A percentile compares a stretch with the other conserved stretches of the same genome.
Conservation (phyloP, 2,797 vertebrate species). For the Bryconaethiops microstoma region DNA sequence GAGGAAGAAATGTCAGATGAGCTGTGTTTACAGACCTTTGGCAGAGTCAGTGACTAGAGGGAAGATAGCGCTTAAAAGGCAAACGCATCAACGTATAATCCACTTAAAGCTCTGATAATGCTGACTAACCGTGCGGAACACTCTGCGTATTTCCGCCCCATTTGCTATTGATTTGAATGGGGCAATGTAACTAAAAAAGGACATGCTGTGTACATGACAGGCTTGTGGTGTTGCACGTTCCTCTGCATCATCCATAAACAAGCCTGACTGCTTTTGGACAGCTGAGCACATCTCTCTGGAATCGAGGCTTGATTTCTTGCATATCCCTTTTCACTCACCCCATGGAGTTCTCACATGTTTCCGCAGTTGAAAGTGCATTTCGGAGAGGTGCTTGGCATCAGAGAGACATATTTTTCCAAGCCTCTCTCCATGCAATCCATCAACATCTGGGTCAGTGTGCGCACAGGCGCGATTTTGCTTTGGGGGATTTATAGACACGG, state of each 20-base stretch:
- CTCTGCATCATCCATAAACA: conserved; percentile 34
- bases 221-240: not conserved
- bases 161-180: conserved; percentile 1
- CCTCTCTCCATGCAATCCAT: conserved; percentile 50
- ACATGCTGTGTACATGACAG: conserved; percentile 4
- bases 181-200: conserved; percentile 17
- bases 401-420: conserved; percentile 45
- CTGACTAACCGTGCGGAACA: conserved; percentile 15
- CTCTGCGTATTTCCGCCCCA: not conserved
- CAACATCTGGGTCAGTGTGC: conserved; percentile 47
- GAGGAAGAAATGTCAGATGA: conserved; percentile 5
- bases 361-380: conserved; percentile 41
- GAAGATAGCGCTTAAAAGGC: not conserved
- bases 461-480: conserved; percentile 50
- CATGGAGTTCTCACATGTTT: conserved; percentile 43
- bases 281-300: conserved; percentile 62
- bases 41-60: conserved; percentile 40
- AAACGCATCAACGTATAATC: not conserved
- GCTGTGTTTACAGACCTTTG: conserved; percentile 45
- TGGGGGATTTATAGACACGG: conserved; percentile 67
- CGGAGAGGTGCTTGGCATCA: conserved; percentile 38
- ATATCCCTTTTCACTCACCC: conserved; percentile 51
- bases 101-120: conserved; percentile 4
- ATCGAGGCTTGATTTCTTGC: conserved; percentile 45
- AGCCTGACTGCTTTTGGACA: conserved; percentile 13